Base-by-base conservation (phyloP, 2,797 vertebrate genomes). In the Eulemur coronatus region DNA sequence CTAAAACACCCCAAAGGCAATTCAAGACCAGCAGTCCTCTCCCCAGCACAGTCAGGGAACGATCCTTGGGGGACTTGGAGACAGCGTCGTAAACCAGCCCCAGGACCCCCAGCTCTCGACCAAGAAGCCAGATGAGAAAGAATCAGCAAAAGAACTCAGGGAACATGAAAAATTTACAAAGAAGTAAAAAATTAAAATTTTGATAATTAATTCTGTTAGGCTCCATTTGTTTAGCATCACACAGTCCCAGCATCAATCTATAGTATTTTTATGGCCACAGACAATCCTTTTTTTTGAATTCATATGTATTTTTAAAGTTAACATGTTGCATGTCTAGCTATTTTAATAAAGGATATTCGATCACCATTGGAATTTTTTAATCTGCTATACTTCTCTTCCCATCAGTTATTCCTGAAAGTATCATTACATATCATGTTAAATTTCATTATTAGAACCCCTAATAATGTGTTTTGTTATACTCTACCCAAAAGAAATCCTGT, bases 381-480 rank as follows among this genome's bases (percentile, higher is more conserved):
- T 6, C 33, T 59, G 69, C 46, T 91, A 55, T 14, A 30, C 67
- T 91, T 97, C 57, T 79, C 57, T 35, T 80, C 86, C 86, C 78
- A 28, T 88, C 12, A 96, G 48, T 67, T 84, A 5, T 78, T 96
- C 75, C 65, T 90, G 61, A 95, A 17, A 92, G 0, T 8, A 67
- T 67, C 96, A 26, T 28, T 10, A 89, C 94, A 70, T 55, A 65
- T 24, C 63, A 67, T 43, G 57, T 87, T 48, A 7, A 73, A 76
- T 96, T 95, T 90, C 91, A 90, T 97, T 97, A 96, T 61, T 97
- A 96, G 96, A 98, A 43, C 69, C 65, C 79, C 24, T 89, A 95
- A 81, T 78, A 76, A 72, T 38, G 30, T n/a, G 57, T 87, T 98
- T 86, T 96, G 57, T 97, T 96, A 28, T 76, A 20, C 28, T 96